phyloP scores from a whole-genome alignment of 1,140 invertebrate genomes.

The Pseudachorutes palmiensis region DNA sequence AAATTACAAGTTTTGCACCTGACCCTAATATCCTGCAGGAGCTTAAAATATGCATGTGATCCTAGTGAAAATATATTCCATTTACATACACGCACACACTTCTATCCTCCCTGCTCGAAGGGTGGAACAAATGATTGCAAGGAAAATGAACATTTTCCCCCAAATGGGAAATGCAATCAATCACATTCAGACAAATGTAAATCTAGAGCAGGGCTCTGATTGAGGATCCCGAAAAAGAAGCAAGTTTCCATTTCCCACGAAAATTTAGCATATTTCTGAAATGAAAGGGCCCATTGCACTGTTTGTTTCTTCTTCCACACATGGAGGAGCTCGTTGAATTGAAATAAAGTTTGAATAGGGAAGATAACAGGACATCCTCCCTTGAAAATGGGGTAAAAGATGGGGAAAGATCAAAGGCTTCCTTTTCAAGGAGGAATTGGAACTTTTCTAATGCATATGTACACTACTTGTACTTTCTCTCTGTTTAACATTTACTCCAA shows the following conservation, averaged over 20 bases:
- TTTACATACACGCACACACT: conserved; percentile 7
- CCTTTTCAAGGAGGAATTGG: background rate
- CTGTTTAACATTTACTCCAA: background rate
- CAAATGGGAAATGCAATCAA: background rate
- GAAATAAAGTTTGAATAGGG: background rate
- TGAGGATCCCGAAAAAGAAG: too few species aligned
- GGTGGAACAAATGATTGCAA: too few species aligned
- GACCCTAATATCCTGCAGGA: too few species aligned
- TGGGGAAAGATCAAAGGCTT: conserved; percentile 12
- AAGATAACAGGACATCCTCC: too few species aligned
- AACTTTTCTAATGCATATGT: background rate
- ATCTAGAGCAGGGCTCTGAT: too few species aligned
- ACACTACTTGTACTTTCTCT: background rate
- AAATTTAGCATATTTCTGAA: too few species aligned
- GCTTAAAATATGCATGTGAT: too few species aligned
- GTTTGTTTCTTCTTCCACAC: too few species aligned
- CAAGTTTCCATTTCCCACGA: too few species aligned
- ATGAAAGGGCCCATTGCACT: too few species aligned
- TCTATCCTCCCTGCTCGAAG: too few species aligned
- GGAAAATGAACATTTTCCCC: background rate
- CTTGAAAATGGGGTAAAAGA: conserved; percentile 8
- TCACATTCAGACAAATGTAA: conserved; percentile 8
- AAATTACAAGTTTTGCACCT: background rate
- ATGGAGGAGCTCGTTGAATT: background rate
- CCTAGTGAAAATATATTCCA: conserved; percentile 1